These are phyloP conservation scores for Dissostichus mawsoni DNA, from an alignment of 2,113 vertebrate species.

Conservation along the genomic window DNA sequence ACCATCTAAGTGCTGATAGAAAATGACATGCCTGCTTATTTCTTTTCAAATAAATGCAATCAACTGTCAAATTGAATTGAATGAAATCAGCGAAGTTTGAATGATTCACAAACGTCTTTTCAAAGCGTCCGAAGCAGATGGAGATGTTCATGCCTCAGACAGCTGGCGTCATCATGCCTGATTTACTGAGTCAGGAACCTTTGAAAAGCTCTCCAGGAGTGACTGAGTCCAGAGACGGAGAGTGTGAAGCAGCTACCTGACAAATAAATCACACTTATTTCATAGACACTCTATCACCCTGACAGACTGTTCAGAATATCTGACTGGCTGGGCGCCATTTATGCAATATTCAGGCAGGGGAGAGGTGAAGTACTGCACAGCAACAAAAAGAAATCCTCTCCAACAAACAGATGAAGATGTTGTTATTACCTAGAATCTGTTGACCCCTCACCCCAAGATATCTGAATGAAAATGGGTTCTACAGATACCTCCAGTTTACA, in stretches of 20 bases:
- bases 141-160: neutral
- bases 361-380: neutral
- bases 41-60: neutral
- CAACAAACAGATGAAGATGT: no score
- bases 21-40: neutral
- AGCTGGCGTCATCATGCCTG: slow-evolving; percentile 16
- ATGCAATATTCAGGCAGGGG: neutral
- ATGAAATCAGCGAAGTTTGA: neutral
- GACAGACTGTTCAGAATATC: slow-evolving; percentile 26
- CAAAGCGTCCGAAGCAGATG: neutral
- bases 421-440: no score
- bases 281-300: slow-evolving; percentile 11
- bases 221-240: slow-evolving; percentile 9
- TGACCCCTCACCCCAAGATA: no score
- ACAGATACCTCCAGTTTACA: no score
- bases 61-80: neutral
- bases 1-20: no score
- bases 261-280: slow-evolving; percentile 32
- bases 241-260: slow-evolving; percentile 23
- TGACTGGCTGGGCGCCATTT: slow-evolving; percentile 1
- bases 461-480: no score
- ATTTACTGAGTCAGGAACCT: slow-evolving; percentile 50
- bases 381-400: neutral
- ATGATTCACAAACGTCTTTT: neutral
- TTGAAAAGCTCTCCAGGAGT: neutral